A percentile compares a stretch with the other conserved stretches of the same genome.
These are phyloP conservation scores for Leucoraja erinaceus DNA, from an alignment of 2,113 vertebrate genomes.

Conservation along the genomic window DNA sequence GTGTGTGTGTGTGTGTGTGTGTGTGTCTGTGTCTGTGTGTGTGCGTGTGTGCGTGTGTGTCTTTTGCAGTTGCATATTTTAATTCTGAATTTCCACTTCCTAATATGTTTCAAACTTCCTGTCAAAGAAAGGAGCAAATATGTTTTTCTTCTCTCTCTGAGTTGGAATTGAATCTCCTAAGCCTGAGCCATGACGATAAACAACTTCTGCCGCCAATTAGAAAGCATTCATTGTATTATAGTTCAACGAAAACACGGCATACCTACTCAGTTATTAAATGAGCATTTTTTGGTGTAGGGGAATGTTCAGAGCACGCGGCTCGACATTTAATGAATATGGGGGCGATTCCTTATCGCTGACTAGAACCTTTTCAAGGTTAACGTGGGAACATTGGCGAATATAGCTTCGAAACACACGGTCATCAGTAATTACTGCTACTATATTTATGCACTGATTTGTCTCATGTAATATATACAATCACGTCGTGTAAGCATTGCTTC, in stretches of 20 bases:
- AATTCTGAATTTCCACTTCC: no score
- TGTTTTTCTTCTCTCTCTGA: no score
- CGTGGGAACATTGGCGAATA: background rate
- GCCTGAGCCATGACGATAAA: background rate
- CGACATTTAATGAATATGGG: background rate
- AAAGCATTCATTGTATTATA: background rate
- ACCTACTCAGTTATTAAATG: background rate
- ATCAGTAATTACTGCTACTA: background rate
- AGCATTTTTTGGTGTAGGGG: background rate
- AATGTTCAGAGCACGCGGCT: background rate
- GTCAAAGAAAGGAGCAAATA: background rate
- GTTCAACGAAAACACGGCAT: background rate
- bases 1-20: no score
- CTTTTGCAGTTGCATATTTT: background rate
- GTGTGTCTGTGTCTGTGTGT: no score
- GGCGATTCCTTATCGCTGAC: background rate
- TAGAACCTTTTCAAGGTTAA: slow-evolving; percentile 13
- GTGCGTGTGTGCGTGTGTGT: background rate
- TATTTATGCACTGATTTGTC: background rate
- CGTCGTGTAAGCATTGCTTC: background rate
- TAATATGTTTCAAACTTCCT: background rate
- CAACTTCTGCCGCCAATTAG: background rate
- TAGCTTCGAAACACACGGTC: background rate
- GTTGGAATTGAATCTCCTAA: no score
- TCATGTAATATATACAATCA: background rate